Conservation (phyloP, 2,797 vertebrate genomes). For the Propithecus deckenii region DNA sequence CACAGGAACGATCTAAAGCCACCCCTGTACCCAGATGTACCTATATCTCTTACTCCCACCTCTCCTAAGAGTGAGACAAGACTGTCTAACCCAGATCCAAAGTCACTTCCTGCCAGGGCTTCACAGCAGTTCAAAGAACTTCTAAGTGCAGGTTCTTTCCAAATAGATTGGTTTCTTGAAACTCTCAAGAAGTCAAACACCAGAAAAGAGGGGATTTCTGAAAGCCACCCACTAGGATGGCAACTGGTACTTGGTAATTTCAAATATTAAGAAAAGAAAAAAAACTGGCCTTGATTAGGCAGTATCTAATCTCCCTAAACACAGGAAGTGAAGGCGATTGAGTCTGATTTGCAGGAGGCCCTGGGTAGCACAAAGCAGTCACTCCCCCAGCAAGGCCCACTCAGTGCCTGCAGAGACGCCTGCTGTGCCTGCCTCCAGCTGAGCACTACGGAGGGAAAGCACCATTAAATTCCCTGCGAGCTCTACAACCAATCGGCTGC, state of each 20-base stretch:
- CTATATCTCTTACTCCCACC: neutral
- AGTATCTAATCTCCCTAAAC: conserved; percentile 73
- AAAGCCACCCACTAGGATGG: conserved; percentile 75
- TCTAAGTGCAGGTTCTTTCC: conserved; percentile 76
- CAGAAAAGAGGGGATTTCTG: conserved; percentile 77
- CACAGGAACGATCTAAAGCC: neutral
- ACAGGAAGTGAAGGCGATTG: conserved; percentile 74
- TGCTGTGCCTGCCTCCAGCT: conserved; percentile 57
- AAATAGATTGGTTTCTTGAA: conserved; percentile 75
- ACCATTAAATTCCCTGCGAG: conserved; percentile 70
- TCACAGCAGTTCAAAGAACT: conserved; percentile 74
- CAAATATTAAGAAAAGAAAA: conserved; percentile 75
- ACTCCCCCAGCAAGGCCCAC: conserved; percentile 61
- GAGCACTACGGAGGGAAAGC: conserved; percentile 59
- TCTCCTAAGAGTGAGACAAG: conserved; percentile 3
- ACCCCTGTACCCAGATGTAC: neutral
- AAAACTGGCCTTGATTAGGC: conserved; percentile 54
- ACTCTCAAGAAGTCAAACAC: conserved; percentile 66
- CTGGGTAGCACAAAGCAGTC: conserved; percentile 57
- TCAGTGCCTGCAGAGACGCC: conserved; percentile 30
- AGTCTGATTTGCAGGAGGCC: conserved; percentile 68
- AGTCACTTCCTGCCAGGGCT: conserved; percentile 66
- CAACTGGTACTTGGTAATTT: conserved; percentile 70
- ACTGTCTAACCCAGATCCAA: conserved; percentile 56
- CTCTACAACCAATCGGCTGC: conserved; percentile 7